Evolutionary conservation across 2,797 vertebrate species (phyloP), one percentile per base, ranked within the genome.

Genomic region (Malacoraja senta): DNA sequence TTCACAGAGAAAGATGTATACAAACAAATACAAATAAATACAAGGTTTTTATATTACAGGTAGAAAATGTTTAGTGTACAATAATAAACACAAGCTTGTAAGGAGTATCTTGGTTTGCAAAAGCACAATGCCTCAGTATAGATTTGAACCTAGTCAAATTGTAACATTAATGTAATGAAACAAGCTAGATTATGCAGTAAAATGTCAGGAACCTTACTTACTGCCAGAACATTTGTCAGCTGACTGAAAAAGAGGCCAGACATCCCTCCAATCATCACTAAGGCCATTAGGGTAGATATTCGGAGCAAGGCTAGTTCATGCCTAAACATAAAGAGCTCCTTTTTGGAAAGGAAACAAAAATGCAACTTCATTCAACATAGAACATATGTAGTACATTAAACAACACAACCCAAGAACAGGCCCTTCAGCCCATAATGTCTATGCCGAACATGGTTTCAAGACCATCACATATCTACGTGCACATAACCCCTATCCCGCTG

Each of bases 261-360:
- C 97, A 99, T 99, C 95, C 98, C 98, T 93, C 96, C 96, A 90
- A 99, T 97, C 97, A 98, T 98, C 95, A 98, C 96, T 95, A 99
- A 94, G 29, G 97, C 98, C 98, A 98, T 98, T 94, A 99, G 97
- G 6, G 98, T 96, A n/a, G 98, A 99, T 93, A 97, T 94, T 90
- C 98, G 97, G 95, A 99, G 96, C 93, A 99, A 96, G 93, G 98
- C 99, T 96, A 99, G 96, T 95, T 99, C 98, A 93, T 99, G 98
- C 88, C 95, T 97, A 81, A 97, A 97, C 17, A 97, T 95, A 96
- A 99, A 99, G 94, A 95, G 94, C 94, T 98, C 98, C 98, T 99
- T 95, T 44, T 84, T 38, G 93, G 88, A 95, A 84, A 83, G 94
- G 93, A 94, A 72, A 58, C 44, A 76, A 17, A 53, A 92, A 74